Evolutionary conservation across 2,113 vertebrate species (phyloP).

Genomic region (Oxyura jamaicensis): DNA sequence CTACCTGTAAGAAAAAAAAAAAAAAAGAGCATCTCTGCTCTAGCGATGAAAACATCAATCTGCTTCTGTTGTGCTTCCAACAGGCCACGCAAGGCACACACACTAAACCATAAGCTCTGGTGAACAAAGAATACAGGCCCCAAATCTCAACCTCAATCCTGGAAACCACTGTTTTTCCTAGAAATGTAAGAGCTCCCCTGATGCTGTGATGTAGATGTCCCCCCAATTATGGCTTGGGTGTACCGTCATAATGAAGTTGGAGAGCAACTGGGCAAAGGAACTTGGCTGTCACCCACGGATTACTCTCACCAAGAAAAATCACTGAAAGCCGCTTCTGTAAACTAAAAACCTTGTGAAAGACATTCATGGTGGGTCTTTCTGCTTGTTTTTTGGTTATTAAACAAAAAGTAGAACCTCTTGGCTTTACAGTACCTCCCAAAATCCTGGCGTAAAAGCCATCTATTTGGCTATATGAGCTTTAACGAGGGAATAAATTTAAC

Average conservation of each 20-base stretch:
- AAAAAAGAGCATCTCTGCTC: too few relatives aligned
- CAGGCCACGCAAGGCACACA: rapidly evolving
- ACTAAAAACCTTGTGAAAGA: neutral
- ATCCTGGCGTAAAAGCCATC: neutral
- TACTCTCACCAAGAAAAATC: neutral
- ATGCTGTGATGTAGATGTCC: rapidly evolving
- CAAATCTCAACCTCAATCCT: neutral
- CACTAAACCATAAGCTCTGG: neutral
- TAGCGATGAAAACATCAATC: neutral
- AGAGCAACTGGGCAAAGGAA: neutral
- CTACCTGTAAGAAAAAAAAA: neutral
- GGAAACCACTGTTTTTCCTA: neutral
- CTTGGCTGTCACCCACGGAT: neutral
- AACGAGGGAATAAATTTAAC: neutral
- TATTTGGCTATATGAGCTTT: rapidly evolving
- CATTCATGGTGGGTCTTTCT: neutral
- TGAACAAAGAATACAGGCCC: neutral
- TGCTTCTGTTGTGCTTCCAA: neutral
- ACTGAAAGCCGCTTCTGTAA: neutral
- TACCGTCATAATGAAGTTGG: neutral
- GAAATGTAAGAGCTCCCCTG: neutral
- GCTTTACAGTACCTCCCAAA: neutral
- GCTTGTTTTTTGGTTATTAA: neutral
- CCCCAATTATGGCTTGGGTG: neutral
- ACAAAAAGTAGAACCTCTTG: neutral